Evolutionary conservation across 1,140 invertebrate species (phyloP), one percentile per base, ranked within the genome.

Genomic region (Batillaria attramentaria): DNA sequence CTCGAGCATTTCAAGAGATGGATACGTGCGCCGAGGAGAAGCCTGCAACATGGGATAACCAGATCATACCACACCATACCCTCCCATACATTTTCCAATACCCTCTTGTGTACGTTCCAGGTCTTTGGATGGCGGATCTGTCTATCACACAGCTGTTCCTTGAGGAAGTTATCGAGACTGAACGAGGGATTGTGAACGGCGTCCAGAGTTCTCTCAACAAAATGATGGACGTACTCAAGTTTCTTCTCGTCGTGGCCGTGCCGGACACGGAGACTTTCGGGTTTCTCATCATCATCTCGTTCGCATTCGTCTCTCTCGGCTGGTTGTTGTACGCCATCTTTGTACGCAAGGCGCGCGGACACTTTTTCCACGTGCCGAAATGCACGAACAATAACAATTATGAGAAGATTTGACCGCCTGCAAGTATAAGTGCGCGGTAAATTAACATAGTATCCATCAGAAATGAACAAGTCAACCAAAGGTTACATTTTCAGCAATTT

Each of bases 101-200:
- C 6, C 42, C 0, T 0, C 18, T 28, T 46, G 8, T 39, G 42
- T 13, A 41, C 33, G 8, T 41, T 13, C 35, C 84, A 85, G 91
- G 92, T 57, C 81, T 94, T 20, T 94, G 93, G 93, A 88, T 93
- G 60, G 90, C 92, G 5, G 93, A 94, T 86, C 83, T 94, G n/a
- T 89, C 91, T 3, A 91, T 94, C 20, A 93, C 92, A 35, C 93
- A 94, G 84, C 88, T 93, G n/a, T 89, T 94, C 83, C 92, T 94
- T 84, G 92, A 94, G 83, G 85, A 85, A 16, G 91, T 93, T 8
- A 83, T 82, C 20, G 93, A 93, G 80, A 82, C 80, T 18, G 88
- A 93, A 76, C 82, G 93, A 37, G 93, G 93, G 10, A 88, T 92
- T 20, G 90, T 94, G 1, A 92, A 91, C 83, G 93, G 93, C 6